Conservation (phyloP, 2,797 vertebrate genomes). For the Cirrhinus molitorella region DNA sequence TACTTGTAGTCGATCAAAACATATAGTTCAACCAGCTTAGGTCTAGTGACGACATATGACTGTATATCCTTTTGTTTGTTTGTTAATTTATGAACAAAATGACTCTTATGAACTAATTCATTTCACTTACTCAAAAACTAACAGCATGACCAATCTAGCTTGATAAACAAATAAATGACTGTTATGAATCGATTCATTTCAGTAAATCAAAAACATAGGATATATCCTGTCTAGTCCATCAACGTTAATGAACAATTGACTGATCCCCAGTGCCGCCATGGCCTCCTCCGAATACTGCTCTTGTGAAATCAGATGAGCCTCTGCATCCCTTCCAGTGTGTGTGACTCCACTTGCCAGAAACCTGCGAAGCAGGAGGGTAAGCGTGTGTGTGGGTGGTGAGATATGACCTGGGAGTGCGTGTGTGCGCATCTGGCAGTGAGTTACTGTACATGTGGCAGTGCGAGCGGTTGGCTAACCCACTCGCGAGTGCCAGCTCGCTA, state of each 20-base stretch:
- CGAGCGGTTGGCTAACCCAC: slow-evolving; percentile 59
- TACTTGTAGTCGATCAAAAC: not conserved
- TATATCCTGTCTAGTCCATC: not conserved
- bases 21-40: not conserved
- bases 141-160: not conserved
- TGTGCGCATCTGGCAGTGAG: slow-evolving; percentile 51
- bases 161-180: not conserved
- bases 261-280: slow-evolving; percentile 64
- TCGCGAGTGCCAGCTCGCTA: slow-evolving; percentile 61
- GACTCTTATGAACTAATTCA: not conserved
- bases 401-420: slow-evolving; percentile 52
- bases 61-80: not conserved
- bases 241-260: slow-evolving; percentile 47
- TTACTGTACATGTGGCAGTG: slow-evolving; percentile 63
- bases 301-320: slow-evolving; percentile 63
- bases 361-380: slow-evolving; percentile 58
- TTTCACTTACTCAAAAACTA: not conserved
- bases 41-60: not conserved
- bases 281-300: slow-evolving; percentile 59
- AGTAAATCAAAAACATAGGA: not conserved
- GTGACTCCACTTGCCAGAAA: slow-evolving; percentile 61
- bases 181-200: not conserved
- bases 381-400: slow-evolving; percentile 52
- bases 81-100: not conserved
- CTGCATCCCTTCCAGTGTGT: slow-evolving; percentile 56